Base-by-base conservation (phyloP, 2,888 invertebrate genomes). In the Spatulosminthurus flaviceps region DNA sequence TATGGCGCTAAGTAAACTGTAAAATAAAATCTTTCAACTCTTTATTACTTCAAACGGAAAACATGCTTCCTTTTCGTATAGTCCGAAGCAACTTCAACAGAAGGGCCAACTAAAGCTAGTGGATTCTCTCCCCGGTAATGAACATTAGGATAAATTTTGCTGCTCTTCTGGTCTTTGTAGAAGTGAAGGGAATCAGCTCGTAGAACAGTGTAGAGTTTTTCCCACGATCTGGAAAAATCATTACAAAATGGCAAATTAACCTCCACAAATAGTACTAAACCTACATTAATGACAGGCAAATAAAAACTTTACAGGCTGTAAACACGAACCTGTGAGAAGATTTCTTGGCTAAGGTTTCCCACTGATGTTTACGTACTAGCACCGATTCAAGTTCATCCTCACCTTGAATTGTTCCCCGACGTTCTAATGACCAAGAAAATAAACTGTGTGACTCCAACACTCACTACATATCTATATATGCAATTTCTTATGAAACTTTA, bases 11-110 rank as follows among this genome's bases (percentile, higher is more conserved):
- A n/a, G n/a, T n/a, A n/a, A 41, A 7, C 13, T 41, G 13, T 41
- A 41, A 41, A 41, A 41, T 41, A 13, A 9, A 41, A 41, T 69
- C 13, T n/a, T 19, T 69, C 9, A 75, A 76, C 69, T 70, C 70
- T n/a, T 34, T 34, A 7, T 34, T 34, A 96, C 95, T 95, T 96
- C 87, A 97, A 92, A 89, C 98, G 93, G 91, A 99, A 96, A 87
- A 99, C 99, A 89, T 98, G 94, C 90, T 98, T 98, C 92, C 97
- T 97, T 92, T 99, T 99, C 86, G 95, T 96, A 89, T 99, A 99
- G 90, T 99, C 98, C 86, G 92, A 92, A 85, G 98, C 98, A 85
- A 96, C 92, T 86, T 94, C 93, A 80, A 95, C 94, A 79, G 91
- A 91, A 81, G 96, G 96, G 79, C 94, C 95, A 87, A 92, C 91